Evolutionary conservation across 2,113 vertebrate genomes (phyloP).

Genomic region (Pogonocichla stellata): DNA sequence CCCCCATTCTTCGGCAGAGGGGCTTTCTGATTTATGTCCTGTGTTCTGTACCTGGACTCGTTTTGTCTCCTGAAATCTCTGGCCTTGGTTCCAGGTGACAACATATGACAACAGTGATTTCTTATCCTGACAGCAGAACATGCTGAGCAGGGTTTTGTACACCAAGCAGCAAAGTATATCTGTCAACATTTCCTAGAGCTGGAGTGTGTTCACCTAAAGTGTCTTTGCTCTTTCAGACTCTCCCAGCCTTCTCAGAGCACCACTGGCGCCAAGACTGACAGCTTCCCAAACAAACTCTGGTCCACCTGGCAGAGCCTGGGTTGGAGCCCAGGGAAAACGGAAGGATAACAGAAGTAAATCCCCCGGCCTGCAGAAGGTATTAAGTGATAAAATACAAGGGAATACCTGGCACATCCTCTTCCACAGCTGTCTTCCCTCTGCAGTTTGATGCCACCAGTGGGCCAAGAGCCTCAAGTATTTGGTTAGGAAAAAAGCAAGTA

Average conservation of each 20-base stretch:
- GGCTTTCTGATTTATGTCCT: background rate
- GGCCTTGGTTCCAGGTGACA: slow-evolving; percentile 26
- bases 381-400: background rate
- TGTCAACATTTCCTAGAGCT: background rate
- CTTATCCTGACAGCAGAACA: slow-evolving; percentile 38
- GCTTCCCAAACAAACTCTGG: background rate
- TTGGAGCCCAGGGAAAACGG: background rate
- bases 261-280: background rate
- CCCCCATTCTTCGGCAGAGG: background rate
- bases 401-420: background rate
- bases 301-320: background rate
- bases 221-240: background rate
- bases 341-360: background rate
- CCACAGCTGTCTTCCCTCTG: background rate
- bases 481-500: background rate
- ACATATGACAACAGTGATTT: background rate
- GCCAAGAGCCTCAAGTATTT: background rate
- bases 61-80: background rate
- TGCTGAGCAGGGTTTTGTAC: background rate
- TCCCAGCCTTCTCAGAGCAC: background rate
- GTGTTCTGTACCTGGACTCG: background rate
- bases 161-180: background rate
- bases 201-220: background rate
- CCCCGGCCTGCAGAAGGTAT: background rate
- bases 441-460: background rate